phyloP scores from a whole-genome alignment of 2,888 invertebrate species.

The Heliconius sara region DNA sequence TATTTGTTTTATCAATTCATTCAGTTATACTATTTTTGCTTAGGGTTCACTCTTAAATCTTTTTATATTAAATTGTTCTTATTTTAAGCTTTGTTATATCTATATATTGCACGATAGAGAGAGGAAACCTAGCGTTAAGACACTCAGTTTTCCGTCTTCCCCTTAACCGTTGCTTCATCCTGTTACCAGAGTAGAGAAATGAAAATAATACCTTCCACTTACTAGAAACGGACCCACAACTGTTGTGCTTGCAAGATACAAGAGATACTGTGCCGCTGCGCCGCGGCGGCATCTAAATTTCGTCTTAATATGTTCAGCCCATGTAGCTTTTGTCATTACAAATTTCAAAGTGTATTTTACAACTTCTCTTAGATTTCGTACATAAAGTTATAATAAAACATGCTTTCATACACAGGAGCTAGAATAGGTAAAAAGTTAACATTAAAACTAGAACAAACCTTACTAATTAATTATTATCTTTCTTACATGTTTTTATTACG shows the following conservation, averaged over 20 bases:
- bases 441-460: not conserved
- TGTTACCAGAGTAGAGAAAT: too few species aligned
- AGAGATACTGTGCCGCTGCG: too few species aligned
- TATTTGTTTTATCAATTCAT: conserved; percentile 37
- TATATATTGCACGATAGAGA: too few species aligned
- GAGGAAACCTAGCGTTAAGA: too few species aligned
- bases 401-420: not conserved
- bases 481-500: conserved; percentile 15
- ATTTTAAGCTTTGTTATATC: too few species aligned
- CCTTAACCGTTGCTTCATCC: too few species aligned
- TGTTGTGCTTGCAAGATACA: too few species aligned
- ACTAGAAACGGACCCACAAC: too few species aligned
- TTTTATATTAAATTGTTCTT: not conserved
- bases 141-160: too few species aligned
- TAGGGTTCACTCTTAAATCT: not conserved
- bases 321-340: not conserved
- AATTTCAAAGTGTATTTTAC: not conserved
- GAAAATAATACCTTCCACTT: too few species aligned
- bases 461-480: conserved; percentile 9
- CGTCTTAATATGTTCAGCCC: not conserved
- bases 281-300: too few species aligned
- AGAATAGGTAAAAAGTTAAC: not conserved
- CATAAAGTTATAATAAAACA: not conserved
- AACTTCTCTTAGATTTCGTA: not conserved
- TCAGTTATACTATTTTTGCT: conserved; percentile 8